Conservation (phyloP, 2,113 vertebrate genomes). For the Tamias sibiricus region DNA sequence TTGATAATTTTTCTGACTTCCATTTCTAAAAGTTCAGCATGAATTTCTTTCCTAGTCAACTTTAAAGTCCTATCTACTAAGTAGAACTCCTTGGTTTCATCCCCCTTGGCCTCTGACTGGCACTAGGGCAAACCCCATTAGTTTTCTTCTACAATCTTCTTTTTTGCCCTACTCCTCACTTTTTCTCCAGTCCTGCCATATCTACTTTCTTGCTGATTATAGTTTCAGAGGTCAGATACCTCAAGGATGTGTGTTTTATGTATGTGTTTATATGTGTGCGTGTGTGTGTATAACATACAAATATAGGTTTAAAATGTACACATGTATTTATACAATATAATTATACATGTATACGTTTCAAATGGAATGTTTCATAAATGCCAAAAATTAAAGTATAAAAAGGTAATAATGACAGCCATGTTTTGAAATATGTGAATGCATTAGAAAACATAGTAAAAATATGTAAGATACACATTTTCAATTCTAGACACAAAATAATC, state of each 20-base stretch:
- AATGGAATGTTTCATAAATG: background rate
- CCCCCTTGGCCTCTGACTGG: background rate
- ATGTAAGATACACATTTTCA: background rate
- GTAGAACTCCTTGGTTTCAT: background rate
- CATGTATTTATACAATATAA: background rate
- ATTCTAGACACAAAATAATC: background rate
- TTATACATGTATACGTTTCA: background rate
- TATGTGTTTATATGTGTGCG: too few relatives aligned
- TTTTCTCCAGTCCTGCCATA: background rate
- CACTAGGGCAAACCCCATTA: background rate
- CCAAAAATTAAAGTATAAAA: background rate
- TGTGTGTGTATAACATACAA: background rate
- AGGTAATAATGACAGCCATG: background rate
- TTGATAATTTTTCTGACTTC: background rate
- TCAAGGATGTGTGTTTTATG: background rate
- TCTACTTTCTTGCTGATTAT: background rate
- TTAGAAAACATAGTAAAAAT: background rate
- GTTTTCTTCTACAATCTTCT: background rate
- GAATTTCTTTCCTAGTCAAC: background rate
- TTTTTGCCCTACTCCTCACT: background rate
- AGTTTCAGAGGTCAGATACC: background rate
- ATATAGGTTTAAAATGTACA: background rate
- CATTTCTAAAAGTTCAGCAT: slow-evolving; percentile 16
- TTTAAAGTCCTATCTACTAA: background rate
- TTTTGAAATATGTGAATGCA: background rate